Percentiles rank a stretch among this genome's conserved stretches.
These are phyloP conservation scores for Caenorhabditis sulstoni DNA, from an alignment of 2,888 invertebrate genomes.

Conservation along the genomic window DNA sequence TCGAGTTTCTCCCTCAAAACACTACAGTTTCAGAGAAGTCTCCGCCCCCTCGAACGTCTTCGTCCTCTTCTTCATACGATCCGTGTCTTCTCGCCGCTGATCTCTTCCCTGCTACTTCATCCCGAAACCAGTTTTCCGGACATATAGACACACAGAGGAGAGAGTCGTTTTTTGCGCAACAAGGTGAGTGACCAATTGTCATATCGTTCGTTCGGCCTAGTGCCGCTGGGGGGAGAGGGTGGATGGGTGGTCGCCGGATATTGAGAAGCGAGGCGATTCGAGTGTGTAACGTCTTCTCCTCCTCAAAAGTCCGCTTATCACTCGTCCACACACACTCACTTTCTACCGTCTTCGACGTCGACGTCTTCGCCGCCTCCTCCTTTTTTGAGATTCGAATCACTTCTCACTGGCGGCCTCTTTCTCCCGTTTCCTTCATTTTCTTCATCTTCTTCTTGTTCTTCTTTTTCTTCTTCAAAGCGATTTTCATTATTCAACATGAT, in stretches of 20 bases:
- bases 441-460: background rate
- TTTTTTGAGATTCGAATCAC: background rate
- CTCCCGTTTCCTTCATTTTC: background rate
- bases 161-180: conserved; percentile 14
- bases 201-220: conserved; percentile 1
- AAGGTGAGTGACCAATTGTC: conserved; percentile 16
- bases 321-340: background rate
- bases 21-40: conserved; percentile 10
- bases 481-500: conserved; percentile 16
- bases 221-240: too few species aligned
- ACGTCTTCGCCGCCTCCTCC: background rate
- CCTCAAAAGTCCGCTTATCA: background rate
- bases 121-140: conserved; percentile 34
- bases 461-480: background rate
- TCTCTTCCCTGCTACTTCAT: background rate
- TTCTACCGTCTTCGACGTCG: background rate
- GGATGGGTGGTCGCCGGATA: too few species aligned
- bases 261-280: too few species aligned
- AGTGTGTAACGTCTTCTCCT: background rate
- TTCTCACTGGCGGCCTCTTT: conserved; percentile 1
- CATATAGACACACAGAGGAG: background rate
- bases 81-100: background rate
- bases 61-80: background rate
- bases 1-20: background rate
- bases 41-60: conserved; percentile 20